Evolutionary conservation across 2,113 vertebrate species (phyloP).

Genomic region (Rana temporaria): DNA sequence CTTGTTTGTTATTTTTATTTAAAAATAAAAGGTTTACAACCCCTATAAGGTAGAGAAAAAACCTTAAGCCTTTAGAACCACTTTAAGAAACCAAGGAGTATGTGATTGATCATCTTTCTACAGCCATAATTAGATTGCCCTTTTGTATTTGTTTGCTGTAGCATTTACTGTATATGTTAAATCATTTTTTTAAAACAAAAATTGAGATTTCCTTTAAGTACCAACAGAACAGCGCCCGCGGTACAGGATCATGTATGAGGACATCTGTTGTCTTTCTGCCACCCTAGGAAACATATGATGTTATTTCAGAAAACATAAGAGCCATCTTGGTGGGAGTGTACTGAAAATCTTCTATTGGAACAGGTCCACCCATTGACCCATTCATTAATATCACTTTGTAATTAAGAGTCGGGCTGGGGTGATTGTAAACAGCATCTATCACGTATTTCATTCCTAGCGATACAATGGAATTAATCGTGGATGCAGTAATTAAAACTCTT

Average conservation of each 20-base stretch:
- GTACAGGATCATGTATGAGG: constrained; percentile 66
- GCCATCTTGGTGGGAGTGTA: constrained; percentile 43
- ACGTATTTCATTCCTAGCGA: constrained; percentile 5
- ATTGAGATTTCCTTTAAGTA: too few relatives aligned
- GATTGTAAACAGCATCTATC: constrained; percentile 36
- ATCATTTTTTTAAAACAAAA: too few relatives aligned
- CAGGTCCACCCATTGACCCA: constrained; percentile 35
- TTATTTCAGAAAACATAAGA: constrained; percentile 34
- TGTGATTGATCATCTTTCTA: too few relatives aligned
- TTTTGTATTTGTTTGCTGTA: too few relatives aligned
- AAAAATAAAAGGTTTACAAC: too few relatives aligned
- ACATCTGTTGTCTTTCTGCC: constrained; percentile 64
- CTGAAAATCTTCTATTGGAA: constrained; percentile 29
- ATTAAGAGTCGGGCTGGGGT: background rate
- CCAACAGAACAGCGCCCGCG: constrained; percentile 20
- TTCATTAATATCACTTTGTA: constrained; percentile 45
- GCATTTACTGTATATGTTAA: too few relatives aligned
- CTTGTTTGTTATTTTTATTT: too few relatives aligned
- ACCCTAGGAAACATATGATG: constrained; percentile 43
- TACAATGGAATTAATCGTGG: constrained; percentile 8
- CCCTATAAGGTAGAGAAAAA: too few relatives aligned
- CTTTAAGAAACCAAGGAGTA: too few relatives aligned
- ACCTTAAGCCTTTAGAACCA: too few relatives aligned
- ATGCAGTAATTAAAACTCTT: constrained; percentile 15
- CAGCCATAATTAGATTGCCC: too few relatives aligned